phyloP scores from a whole-genome alignment of 2,888 invertebrate species.

The Nebria salina region DNA sequence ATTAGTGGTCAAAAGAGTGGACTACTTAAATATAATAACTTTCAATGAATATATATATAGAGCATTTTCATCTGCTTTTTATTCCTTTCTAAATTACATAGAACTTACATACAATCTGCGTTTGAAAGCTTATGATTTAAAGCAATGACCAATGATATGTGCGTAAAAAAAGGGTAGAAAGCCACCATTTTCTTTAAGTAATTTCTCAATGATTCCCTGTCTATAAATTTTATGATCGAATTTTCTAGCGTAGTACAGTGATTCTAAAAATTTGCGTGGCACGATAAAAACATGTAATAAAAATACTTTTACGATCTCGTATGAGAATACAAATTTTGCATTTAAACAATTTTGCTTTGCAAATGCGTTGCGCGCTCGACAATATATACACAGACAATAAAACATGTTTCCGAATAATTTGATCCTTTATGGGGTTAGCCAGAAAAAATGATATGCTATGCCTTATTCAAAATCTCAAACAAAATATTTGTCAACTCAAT shows the following conservation, averaged over 20 bases:
- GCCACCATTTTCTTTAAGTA: constrained; percentile 28
- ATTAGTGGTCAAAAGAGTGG: background rate
- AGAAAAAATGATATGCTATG: background rate
- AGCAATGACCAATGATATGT: background rate
- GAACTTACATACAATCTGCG: background rate
- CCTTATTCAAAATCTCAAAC: background rate
- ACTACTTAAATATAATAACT: background rate
- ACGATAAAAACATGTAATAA: constrained; percentile 43
- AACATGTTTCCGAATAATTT: constrained; percentile 46
- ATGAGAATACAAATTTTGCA: constrained; percentile 46
- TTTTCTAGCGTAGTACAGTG: constrained; percentile 22
- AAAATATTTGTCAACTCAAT: background rate
- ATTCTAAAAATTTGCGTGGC: constrained; percentile 40
- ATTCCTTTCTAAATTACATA: background rate
- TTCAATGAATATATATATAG: background rate
- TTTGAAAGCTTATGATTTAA: background rate
- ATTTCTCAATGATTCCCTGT: constrained; percentile 38
- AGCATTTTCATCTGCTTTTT: background rate
- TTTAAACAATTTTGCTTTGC: constrained; percentile 44
- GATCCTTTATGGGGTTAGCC: constrained; percentile 28
- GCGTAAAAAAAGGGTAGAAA: background rate
- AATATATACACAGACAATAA: constrained; percentile 44
- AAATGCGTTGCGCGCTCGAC: constrained; percentile 26
- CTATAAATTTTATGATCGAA: constrained; percentile 42
- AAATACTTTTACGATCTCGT: constrained; percentile 39